Percentiles rank a stretch among this genome's conserved stretches.
phyloP scores from a whole-genome alignment of 1,140 invertebrate species.

The Copidosoma floridanum region DNA sequence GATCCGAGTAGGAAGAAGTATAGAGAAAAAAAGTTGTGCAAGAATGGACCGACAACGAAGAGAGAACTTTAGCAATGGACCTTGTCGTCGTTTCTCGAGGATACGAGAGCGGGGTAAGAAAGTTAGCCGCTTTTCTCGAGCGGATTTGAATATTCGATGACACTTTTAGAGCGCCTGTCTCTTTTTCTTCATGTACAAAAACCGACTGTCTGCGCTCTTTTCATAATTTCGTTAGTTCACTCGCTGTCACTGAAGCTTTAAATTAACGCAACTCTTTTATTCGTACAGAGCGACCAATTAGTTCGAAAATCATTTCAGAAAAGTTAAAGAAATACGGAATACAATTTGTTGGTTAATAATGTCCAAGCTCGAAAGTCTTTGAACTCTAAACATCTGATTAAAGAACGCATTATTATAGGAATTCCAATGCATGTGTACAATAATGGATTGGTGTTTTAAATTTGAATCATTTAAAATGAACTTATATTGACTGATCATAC shows the following conservation, averaged over 20 bases:
- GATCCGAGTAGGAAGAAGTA: conserved; percentile 3
- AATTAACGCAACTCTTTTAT: not conserved
- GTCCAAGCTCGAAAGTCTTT: no score
- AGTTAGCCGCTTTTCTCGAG: conserved; percentile 25
- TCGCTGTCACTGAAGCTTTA: not conserved
- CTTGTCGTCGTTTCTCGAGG: not conserved
- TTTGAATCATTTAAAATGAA: no score
- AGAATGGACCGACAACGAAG: not conserved
- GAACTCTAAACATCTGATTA: no score
- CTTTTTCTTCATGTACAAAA: not conserved
- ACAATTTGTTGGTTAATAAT: no score
- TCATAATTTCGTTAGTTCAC: not conserved
- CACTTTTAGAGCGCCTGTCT: not conserved
- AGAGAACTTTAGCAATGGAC: conserved; percentile 9
- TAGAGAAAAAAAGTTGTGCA: conserved; percentile 24
- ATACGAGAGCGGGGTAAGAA: conserved; percentile 19
- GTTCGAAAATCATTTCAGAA: not conserved
- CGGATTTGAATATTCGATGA: conserved; percentile 31
- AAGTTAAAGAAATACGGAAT: no score
- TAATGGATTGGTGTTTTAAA: no score
- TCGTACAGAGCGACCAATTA: not conserved
- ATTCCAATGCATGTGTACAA: no score
- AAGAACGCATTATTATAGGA: no score
- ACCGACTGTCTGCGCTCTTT: not conserved
- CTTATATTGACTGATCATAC: no score